Conservation (phyloP, 2,797 vertebrate species). For the Adrianichthys oophorus region DNA sequence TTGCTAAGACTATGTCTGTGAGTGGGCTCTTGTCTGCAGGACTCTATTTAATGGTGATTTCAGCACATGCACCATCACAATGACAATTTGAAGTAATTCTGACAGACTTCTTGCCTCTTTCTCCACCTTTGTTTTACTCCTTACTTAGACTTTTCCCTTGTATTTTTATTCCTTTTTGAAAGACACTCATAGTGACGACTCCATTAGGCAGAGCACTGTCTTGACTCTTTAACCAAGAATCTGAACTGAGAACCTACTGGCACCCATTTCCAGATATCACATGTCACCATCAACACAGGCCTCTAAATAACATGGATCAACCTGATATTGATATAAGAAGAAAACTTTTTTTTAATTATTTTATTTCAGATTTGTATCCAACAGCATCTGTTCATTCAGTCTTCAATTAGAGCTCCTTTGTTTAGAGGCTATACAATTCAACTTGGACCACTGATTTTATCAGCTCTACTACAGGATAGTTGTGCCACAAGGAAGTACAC, state of each 20-base stretch:
- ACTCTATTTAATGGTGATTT: slow-evolving; percentile 55
- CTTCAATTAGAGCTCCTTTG: no score
- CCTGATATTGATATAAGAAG: no score
- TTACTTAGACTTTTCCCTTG: slow-evolving; percentile 26
- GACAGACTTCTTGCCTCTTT: slow-evolving; percentile 36
- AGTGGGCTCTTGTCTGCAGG: slow-evolving; percentile 59
- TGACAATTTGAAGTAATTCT: slow-evolving; percentile 49
- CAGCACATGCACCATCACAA: slow-evolving; percentile 48
- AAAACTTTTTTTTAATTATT: no score
- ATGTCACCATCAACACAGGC: no score
- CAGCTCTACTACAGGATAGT: no score
- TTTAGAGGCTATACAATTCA: no score
- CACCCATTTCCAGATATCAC: no score
- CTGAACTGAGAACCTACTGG: neutral
- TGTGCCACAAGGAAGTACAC: no score
- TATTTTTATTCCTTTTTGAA: neutral
- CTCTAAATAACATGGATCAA: no score
- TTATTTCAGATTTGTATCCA: no score
- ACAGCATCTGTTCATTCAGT: no score
- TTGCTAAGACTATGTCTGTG: slow-evolving; percentile 57
- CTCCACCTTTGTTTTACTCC: slow-evolving; percentile 21
- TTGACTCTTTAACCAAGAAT: neutral
- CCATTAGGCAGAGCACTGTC: neutral
- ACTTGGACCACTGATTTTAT: no score
- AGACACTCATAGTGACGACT: neutral